Conservation (phyloP, 2,888 invertebrate genomes). For the Hecatera dysodea region DNA sequence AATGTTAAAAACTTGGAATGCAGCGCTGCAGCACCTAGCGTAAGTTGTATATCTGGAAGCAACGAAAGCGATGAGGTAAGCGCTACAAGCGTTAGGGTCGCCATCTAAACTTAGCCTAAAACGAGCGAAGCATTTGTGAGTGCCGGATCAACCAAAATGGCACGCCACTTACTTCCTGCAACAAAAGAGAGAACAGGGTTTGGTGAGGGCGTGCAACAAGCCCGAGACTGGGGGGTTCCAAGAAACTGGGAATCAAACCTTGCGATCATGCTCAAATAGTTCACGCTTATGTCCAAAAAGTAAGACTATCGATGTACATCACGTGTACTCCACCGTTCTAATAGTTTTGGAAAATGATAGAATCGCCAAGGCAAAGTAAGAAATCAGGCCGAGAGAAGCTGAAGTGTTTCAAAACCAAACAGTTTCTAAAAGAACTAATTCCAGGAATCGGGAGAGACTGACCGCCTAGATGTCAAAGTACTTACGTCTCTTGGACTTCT, state of each 20-base stretch:
- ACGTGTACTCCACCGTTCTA: slow-evolving; percentile 67
- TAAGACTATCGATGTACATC: slow-evolving; percentile 68
- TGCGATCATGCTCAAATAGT: slow-evolving; percentile 80
- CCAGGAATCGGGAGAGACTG: slow-evolving; percentile 57
- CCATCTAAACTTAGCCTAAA: slow-evolving; percentile 85
- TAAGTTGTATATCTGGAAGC: slow-evolving; percentile 81
- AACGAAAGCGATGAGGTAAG: slow-evolving; percentile 83
- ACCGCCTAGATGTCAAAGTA: slow-evolving; percentile 69
- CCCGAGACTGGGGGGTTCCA: slow-evolving; percentile 78
- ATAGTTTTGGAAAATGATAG: slow-evolving; percentile 77
- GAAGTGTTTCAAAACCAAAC: slow-evolving; percentile 85
- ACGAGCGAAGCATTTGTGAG: slow-evolving; percentile 86
- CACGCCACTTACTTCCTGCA: slow-evolving; percentile 91
- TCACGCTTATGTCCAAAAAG: slow-evolving; percentile 72
- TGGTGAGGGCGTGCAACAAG: slow-evolving; percentile 88
- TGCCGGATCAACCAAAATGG: slow-evolving; percentile 89
- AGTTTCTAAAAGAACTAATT: slow-evolving; percentile 78
- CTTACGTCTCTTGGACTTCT: slow-evolving; percentile 95
- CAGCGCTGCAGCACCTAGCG: slow-evolving; percentile 75
- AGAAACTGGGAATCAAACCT: slow-evolving; percentile 77
- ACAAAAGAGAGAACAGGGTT: slow-evolving; percentile 89
- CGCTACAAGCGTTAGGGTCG: slow-evolving; percentile 85
- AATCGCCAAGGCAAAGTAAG: slow-evolving; percentile 84
- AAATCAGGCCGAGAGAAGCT: slow-evolving; percentile 86
- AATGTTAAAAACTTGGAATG: slow-evolving; percentile 75